Percentiles rank a stretch among this genome's conserved stretches.
Evolutionary conservation across 2,113 vertebrate species (phyloP).

Genomic region (Xenopus laevis): DNA sequence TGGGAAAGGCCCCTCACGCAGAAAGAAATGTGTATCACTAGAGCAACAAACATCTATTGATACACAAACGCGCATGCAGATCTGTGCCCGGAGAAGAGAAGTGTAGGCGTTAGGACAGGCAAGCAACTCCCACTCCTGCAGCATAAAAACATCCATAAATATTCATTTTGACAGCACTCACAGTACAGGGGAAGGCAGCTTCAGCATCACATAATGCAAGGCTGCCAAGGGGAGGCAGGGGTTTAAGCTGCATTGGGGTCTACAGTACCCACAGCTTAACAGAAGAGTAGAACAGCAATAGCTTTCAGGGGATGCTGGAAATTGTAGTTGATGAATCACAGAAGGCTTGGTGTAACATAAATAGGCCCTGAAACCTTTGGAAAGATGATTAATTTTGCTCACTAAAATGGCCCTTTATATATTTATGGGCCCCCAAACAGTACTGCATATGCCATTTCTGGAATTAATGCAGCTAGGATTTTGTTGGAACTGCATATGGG

Average conservation of each 20-base stretch:
- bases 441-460: too few species aligned
- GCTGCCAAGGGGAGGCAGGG: slow-evolving; percentile 13
- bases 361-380: too few species aligned
- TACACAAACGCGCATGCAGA: slow-evolving; percentile 10
- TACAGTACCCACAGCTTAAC: too few species aligned
- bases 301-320: too few species aligned
- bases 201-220: slow-evolving; percentile 2
- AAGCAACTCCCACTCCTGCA: slow-evolving; percentile 40
- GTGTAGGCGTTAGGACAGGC: slow-evolving; percentile 42
- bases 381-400: too few species aligned
- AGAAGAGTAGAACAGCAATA: too few species aligned
- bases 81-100: slow-evolving; percentile 35
- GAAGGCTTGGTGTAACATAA: too few species aligned
- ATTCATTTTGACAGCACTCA: slow-evolving; percentile 32
- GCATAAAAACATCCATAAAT: slow-evolving; percentile 42
- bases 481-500: too few species aligned
- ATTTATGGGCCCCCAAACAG: too few species aligned
- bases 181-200: slow-evolving; percentile 13
- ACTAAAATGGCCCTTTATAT: too few species aligned
- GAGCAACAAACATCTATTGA: slow-evolving; percentile 21
- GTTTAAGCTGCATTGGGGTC: neutral
- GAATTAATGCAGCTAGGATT: too few species aligned
- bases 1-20: neutral
- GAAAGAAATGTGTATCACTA: neutral
- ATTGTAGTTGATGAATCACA: too few species aligned